Evolutionary conservation across 2,888 invertebrate genomes (phyloP).

Genomic region (Lottia gigantea): DNA sequence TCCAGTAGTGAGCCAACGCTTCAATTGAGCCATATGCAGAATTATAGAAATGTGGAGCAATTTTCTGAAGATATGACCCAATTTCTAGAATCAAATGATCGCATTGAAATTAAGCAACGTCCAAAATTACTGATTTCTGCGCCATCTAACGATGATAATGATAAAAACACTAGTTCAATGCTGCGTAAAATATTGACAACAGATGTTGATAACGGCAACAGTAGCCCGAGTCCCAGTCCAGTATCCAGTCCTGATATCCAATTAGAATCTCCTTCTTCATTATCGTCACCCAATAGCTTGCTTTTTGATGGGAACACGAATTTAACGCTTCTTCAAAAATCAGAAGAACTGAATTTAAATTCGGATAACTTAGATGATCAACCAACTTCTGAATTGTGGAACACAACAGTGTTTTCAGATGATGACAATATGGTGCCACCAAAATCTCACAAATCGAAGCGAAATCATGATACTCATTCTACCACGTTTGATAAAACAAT

Average conservation of each 20-base stretch:
- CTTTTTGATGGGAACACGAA: conserved; percentile 48
- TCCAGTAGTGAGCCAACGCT: neutral
- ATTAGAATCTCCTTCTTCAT: conserved; percentile 28
- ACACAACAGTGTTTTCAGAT: conserved; percentile 17
- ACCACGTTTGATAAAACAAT: conserved; percentile 31
- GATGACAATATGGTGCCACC: conserved; percentile 32
- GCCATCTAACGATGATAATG: neutral
- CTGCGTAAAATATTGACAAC: conserved; percentile 30
- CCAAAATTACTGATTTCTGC: neutral
- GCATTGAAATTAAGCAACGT: neutral
- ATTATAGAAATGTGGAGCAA: conserved; percentile 9
- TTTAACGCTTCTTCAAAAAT: conserved; percentile 45
- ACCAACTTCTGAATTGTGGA: conserved; percentile 17
- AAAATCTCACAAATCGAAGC: conserved; percentile 44
- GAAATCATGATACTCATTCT: conserved; percentile 42
- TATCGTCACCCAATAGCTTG: conserved; percentile 32
- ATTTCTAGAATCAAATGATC: neutral
- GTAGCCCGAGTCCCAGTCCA: conserved; percentile 25
- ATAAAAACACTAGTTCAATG: conserved; percentile 19
- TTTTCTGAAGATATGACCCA: conserved; percentile 6
- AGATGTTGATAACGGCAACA: conserved; percentile 29
- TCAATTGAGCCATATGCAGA: neutral
- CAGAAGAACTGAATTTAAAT: conserved; percentile 47
- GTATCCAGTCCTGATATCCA: conserved; percentile 21
- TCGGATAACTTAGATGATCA: conserved; percentile 30